Conservation (phyloP, 1,140 invertebrate species). For the Saccostrea echinata region DNA sequence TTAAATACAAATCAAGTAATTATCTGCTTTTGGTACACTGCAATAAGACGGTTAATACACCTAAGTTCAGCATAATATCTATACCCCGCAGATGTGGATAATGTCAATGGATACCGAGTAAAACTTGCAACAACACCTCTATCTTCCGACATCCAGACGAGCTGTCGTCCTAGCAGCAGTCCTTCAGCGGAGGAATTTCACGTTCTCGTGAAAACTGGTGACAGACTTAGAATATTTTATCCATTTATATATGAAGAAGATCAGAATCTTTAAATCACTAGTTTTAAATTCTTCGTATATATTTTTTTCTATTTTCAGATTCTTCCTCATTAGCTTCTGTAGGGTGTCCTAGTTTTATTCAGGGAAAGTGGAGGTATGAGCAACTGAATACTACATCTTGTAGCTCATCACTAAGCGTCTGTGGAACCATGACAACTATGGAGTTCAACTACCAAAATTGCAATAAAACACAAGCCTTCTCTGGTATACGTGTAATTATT, state of each 20-base stretch:
- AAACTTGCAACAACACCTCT: neutral
- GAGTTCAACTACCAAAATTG: neutral
- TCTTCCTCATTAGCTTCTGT: neutral
- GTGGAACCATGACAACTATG: neutral
- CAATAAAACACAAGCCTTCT: slow-evolving; percentile 4
- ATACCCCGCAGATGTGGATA: neutral
- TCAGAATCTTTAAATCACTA: too few relatives aligned
- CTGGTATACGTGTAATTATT: neutral
- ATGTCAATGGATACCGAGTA: neutral
- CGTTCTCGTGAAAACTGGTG: neutral
- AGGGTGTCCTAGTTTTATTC: neutral
- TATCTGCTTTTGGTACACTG: too few relatives aligned
- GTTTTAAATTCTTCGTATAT: too few relatives aligned
- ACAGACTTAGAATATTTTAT: neutral
- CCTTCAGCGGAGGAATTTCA: neutral
- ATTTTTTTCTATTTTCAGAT: neutral
- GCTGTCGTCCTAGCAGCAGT: neutral
- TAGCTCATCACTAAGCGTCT: neutral
- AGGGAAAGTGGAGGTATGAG: neutral
- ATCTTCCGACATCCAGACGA: neutral
- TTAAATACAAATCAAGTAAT: too few relatives aligned
- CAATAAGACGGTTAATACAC: too few relatives aligned
- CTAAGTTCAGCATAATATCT: too few relatives aligned
- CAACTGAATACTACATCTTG: neutral
- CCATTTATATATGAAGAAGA: too few relatives aligned